Evolutionary conservation across 2,888 invertebrate species (phyloP).

Genomic region (Sycophila texana): DNA sequence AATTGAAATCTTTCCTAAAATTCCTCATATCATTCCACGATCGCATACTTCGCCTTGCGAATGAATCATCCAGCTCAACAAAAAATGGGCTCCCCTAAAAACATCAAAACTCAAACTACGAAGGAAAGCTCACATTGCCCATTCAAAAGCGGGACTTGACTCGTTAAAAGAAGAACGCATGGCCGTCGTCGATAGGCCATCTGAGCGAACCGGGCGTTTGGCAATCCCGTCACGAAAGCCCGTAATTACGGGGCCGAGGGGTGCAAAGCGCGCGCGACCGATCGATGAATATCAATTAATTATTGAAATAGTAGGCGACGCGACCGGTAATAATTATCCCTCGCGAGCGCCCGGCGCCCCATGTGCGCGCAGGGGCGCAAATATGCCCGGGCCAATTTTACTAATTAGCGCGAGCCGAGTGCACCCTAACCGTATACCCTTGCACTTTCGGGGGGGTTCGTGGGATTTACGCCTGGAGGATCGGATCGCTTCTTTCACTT

Average conservation of each 20-base stretch:
- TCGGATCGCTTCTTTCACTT: too few species aligned
- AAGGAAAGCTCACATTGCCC: background rate
- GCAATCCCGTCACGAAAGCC: conserved; percentile 51
- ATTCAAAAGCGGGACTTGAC: background rate
- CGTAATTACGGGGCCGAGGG: conserved; percentile 44
- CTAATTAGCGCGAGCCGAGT: conserved; percentile 39
- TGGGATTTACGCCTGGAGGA: background rate
- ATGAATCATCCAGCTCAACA: too few species aligned
- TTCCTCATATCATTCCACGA: too few species aligned
- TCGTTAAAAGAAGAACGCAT: too few species aligned
- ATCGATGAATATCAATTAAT: conserved; percentile 59
- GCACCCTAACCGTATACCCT: background rate
- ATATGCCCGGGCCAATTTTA: conserved; percentile 47
- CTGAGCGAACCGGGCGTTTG: conserved; percentile 16
- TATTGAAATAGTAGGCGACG: conserved; percentile 52
- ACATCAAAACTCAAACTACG: background rate
- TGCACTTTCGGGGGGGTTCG: background rate
- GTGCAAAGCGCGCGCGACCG: conserved; percentile 10
- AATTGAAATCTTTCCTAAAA: too few species aligned
- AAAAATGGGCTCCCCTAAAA: too few species aligned
- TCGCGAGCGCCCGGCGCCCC: conserved; percentile 35
- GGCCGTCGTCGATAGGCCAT: conserved; percentile 16
- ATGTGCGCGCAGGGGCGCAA: conserved; percentile 44
- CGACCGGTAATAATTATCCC: conserved; percentile 55
- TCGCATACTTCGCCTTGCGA: too few species aligned